These are phyloP conservation scores for Polydesmus complanatus DNA, from an alignment of 2,888 invertebrate genomes.

Conservation along the genomic window DNA sequence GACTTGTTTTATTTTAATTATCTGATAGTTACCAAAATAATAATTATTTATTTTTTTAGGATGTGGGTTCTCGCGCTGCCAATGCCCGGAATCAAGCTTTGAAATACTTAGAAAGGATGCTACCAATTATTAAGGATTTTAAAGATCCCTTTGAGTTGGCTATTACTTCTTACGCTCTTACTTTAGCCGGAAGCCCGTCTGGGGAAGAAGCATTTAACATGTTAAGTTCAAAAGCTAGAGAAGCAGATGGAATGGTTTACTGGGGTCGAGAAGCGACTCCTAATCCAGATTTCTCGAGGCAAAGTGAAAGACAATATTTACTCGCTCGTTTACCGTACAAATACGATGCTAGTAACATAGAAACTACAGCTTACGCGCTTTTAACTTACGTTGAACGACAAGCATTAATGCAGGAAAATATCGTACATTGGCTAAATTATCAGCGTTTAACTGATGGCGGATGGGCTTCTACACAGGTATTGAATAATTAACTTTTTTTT, in stretches of 20 bases:
- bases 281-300: slow-evolving; percentile 65
- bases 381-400: slow-evolving; percentile 75
- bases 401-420: slow-evolving; percentile 64
- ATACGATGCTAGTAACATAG: slow-evolving; percentile 81
- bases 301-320: slow-evolving; percentile 81
- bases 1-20: background rate
- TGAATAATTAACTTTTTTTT: background rate
- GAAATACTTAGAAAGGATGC: slow-evolving; percentile 65
- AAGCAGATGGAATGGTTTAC: slow-evolving; percentile 60
- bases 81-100: slow-evolving; percentile 61
- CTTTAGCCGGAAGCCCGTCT: slow-evolving; percentile 65
- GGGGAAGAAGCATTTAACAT: slow-evolving; percentile 68
- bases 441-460: slow-evolving; percentile 75
- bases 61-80: slow-evolving; percentile 56
- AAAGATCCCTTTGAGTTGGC: slow-evolving; percentile 73
- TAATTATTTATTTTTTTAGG: slow-evolving; percentile 21
- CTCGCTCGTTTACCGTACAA: slow-evolving; percentile 73
- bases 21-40: slow-evolving; percentile 3
- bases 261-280: slow-evolving; percentile 72
- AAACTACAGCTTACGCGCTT: slow-evolving; percentile 81
- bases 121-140: slow-evolving; percentile 54
- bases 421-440: slow-evolving; percentile 80
- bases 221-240: slow-evolving; percentile 48
- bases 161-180: slow-evolving; percentile 75
- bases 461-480: slow-evolving; percentile 67